Conservation (phyloP, 2,797 vertebrate species). For the Sebastes variabilis region DNA sequence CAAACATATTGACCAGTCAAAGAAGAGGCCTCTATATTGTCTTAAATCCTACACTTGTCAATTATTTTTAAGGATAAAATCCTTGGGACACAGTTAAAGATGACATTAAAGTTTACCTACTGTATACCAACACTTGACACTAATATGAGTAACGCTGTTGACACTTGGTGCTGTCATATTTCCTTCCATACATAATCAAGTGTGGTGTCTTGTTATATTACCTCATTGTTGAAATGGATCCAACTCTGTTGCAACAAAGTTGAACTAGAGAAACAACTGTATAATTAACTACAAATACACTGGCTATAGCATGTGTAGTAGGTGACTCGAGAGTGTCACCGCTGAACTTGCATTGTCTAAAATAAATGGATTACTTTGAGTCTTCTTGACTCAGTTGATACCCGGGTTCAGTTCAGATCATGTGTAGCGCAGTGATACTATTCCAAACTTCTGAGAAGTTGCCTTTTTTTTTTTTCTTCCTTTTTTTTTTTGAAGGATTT, state of each 20-base stretch:
- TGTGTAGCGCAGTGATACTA: conserved; percentile 71
- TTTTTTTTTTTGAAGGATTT: conserved; percentile 80
- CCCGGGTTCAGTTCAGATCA: conserved; percentile 49
- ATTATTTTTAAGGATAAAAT: neutral
- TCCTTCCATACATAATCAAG: conserved; percentile 27
- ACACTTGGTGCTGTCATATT: conserved; percentile 62
- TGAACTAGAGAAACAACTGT: conserved; percentile 12
- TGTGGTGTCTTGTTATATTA: conserved; percentile 47
- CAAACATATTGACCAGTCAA: conserved; percentile 6
- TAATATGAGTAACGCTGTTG: conserved; percentile 38
- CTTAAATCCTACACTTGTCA: neutral
- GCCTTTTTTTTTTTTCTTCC: conserved; percentile 67
- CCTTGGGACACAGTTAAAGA: neutral
- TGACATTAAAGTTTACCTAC: conserved; percentile 31
- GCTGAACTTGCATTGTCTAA: conserved; percentile 16
- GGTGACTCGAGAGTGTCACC: conserved; percentile 1
- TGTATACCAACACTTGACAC: conserved; percentile 44
- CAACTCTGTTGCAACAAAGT: neutral
- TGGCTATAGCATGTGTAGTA: neutral
- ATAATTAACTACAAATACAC: conserved; percentile 13
- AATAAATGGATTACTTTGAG: conserved; percentile 20
- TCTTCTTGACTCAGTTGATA: conserved; percentile 24
- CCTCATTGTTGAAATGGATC: conserved; percentile 57
- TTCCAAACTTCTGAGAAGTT: conserved; percentile 87
- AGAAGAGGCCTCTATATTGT: conserved; percentile 1